Evolutionary conservation across 1,140 invertebrate genomes (phyloP).

Genomic region (Zophobas morio): DNA sequence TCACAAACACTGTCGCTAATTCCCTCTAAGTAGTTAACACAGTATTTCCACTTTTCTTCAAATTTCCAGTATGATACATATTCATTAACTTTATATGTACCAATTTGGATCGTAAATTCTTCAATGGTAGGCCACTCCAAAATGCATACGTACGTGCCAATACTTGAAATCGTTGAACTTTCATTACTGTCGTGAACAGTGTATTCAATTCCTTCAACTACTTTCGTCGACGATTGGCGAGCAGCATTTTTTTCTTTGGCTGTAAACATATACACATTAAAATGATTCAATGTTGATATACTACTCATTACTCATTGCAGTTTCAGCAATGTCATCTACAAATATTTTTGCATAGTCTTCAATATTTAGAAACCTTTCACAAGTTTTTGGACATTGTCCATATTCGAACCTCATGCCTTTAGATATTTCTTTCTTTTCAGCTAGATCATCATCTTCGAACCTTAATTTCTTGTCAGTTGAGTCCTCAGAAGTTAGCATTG

Average conservation of each 20-base stretch:
- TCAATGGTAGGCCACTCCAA: slow-evolving; percentile 51
- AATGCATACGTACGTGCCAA: slow-evolving; percentile 13
- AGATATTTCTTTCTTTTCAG: slow-evolving; percentile 7
- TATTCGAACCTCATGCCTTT: slow-evolving; percentile 27
- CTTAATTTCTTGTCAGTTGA: slow-evolving; percentile 4
- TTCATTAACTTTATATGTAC: slow-evolving; percentile 44
- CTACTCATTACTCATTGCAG: slow-evolving; percentile 27
- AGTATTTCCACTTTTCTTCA: slow-evolving; percentile 54
- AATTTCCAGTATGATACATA: slow-evolving; percentile 53
- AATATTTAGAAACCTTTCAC: slow-evolving; percentile 21
- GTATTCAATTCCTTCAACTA: slow-evolving; percentile 10
- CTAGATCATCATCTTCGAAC: neutral
- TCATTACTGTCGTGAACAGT: slow-evolving; percentile 1
- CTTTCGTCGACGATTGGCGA: neutral
- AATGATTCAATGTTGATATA: slow-evolving; percentile 10
- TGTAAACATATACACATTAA: slow-evolving; percentile 24
- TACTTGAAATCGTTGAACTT: neutral
- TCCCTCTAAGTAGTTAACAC: slow-evolving; percentile 43
- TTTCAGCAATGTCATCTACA: slow-evolving; percentile 45
- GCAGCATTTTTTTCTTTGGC: neutral
- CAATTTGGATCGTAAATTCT: slow-evolving; percentile 43
- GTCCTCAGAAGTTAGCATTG: neutral
- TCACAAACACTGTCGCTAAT: slow-evolving; percentile 52
- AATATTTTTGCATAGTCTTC: slow-evolving; percentile 41
- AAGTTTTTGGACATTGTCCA: slow-evolving; percentile 16